Conservation (phyloP, 2,888 invertebrate species). For the Ophioninae sp. region DNA sequence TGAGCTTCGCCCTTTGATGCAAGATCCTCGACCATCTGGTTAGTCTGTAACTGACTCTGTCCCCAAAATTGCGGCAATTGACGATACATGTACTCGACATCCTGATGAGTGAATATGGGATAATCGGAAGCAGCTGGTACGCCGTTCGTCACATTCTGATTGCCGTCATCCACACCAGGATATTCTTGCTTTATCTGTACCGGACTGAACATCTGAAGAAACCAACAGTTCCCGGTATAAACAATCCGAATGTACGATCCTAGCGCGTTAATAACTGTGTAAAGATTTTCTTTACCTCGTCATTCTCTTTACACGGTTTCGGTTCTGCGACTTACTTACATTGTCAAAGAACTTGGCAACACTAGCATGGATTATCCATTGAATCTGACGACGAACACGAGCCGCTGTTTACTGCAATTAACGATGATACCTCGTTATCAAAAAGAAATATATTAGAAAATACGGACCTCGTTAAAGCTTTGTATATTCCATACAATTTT, state of each 20-base stretch:
- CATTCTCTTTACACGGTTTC: not conserved
- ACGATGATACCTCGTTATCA: not conserved
- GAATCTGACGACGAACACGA: slow-evolving; percentile 25
- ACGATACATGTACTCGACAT: slow-evolving; percentile 77
- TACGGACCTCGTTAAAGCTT: not conserved
- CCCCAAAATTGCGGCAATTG: slow-evolving; percentile 78
- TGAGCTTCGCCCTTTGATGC: slow-evolving; percentile 73
- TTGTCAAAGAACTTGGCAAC: slow-evolving; percentile 58
- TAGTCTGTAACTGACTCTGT: slow-evolving; percentile 74
- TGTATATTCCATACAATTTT: not conserved
- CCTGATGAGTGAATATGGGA: slow-evolving; percentile 76
- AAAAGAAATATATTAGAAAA: not conserved
- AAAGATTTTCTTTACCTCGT: not conserved
- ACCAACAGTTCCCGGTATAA: not conserved
- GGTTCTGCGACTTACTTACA: slow-evolving; percentile 50
- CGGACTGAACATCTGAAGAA: slow-evolving; percentile 77
- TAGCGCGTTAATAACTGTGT: not conserved
- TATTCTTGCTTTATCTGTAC: slow-evolving; percentile 79
- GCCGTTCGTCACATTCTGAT: slow-evolving; percentile 70
- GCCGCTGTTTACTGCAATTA: slow-evolving; percentile 36
- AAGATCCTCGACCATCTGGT: slow-evolving; percentile 73
- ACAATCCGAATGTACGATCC: not conserved
- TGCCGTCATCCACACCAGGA: slow-evolving; percentile 75
- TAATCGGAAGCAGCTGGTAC: slow-evolving; percentile 73
- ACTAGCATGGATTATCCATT: slow-evolving; percentile 59